Evolutionary conservation across 2,888 invertebrate genomes (phyloP).

Genomic region (Muscina levida): DNA sequence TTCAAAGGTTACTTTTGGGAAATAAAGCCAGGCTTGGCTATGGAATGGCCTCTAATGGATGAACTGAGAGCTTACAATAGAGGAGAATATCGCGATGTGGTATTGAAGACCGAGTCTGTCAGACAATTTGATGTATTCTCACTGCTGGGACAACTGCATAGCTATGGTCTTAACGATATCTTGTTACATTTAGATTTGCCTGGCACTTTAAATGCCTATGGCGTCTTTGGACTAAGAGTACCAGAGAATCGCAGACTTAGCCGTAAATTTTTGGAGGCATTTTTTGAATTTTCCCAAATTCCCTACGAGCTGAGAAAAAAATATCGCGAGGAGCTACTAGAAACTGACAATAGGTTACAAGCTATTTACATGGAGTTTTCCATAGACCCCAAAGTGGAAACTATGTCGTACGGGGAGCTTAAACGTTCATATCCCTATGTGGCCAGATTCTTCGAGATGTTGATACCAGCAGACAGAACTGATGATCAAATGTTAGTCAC

Average conservation of each 20-base stretch:
- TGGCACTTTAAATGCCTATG: too few species aligned
- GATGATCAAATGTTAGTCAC: background rate
- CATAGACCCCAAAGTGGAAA: background rate
- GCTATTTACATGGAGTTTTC: background rate
- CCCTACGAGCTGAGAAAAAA: background rate
- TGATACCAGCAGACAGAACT: background rate
- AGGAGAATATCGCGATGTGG: background rate
- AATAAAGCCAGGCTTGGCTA: slow-evolving; percentile 66
- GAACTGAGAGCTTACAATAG: background rate
- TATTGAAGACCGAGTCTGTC: slow-evolving; percentile 64
- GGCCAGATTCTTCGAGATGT: background rate
- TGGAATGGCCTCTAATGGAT: slow-evolving; percentile 71
- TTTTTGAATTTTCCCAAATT: background rate
- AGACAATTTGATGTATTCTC: slow-evolving; percentile 69
- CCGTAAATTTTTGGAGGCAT: background rate
- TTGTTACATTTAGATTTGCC: slow-evolving; percentile 51
- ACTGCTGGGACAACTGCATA: slow-evolving; percentile 69
- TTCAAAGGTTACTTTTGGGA: too few species aligned
- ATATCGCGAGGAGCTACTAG: background rate
- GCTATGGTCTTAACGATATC: slow-evolving; percentile 68
- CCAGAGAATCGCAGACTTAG: background rate
- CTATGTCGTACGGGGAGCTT: background rate
- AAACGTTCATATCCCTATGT: background rate
- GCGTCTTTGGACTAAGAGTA: background rate
- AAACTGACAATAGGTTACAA: background rate